phyloP scores from a whole-genome alignment of 1,140 invertebrate genomes.

The Anastrepha ludens region DNA sequence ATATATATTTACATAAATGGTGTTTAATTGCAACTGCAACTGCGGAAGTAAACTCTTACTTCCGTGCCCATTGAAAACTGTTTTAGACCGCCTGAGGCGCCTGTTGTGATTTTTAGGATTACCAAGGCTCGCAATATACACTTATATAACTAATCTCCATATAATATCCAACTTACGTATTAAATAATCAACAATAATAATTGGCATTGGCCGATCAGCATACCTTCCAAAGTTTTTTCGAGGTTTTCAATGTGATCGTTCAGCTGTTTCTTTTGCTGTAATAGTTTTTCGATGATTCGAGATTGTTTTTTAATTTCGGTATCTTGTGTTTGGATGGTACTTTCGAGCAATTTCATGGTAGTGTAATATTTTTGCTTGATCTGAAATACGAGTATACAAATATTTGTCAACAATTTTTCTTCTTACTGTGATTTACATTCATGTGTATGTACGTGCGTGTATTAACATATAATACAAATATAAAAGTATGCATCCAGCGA shows the following conservation, averaged over 20 bases:
- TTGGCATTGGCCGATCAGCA: background rate
- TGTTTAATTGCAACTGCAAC: no score
- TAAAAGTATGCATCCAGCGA: no score
- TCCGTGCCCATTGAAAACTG: no score
- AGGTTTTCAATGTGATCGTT: constrained; percentile 60
- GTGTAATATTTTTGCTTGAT: constrained; percentile 59
- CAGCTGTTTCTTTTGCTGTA: constrained; percentile 62
- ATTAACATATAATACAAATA: no score
- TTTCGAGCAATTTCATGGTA: constrained; percentile 60
- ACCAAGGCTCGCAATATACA: no score
- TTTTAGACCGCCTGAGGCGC: no score
- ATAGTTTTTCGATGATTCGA: constrained; percentile 62
- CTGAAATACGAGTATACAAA: constrained; percentile 56
- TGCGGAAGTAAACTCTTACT: no score
- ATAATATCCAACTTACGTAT: no score
- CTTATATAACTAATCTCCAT: no score
- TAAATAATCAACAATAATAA: no score
- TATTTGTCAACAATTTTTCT: constrained; percentile 23
- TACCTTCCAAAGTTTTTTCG: constrained; percentile 47
- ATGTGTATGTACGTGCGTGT: background rate
- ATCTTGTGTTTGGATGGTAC: constrained; percentile 58
- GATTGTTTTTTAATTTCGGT: constrained; percentile 62
- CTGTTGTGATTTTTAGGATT: no score
- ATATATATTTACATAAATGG: no score
- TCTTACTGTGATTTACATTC: background rate